Percentiles rank a stretch among this genome's conserved stretches.
Evolutionary conservation across 2,888 invertebrate genomes (phyloP).

Genomic region (Cetonia aurata): DNA sequence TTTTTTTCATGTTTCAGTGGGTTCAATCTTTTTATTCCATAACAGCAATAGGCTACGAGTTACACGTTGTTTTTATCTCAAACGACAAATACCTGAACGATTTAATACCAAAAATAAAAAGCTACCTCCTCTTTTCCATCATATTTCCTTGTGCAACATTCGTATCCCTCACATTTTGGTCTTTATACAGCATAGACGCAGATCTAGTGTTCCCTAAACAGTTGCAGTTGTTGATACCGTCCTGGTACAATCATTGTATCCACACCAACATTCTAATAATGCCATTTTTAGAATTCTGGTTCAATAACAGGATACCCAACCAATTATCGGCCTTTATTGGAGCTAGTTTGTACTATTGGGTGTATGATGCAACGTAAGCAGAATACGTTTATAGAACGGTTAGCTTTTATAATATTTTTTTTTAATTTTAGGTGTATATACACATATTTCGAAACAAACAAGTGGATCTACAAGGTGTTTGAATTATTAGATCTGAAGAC

Average conservation of each 20-base stretch:
- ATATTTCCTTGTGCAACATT: conserved; percentile 32
- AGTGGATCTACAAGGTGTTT: conserved; percentile 59
- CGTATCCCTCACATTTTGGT: conserved; percentile 56
- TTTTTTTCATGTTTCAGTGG: conserved; percentile 37
- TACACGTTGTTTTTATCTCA: conserved; percentile 30
- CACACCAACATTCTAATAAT: conserved; percentile 55
- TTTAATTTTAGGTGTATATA: conserved; percentile 52
- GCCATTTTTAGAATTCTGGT: conserved; percentile 51
- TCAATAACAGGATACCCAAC: conserved; percentile 26
- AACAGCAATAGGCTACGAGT: conserved; percentile 33
- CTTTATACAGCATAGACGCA: conserved; percentile 53
- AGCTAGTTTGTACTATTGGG: conserved; percentile 30
- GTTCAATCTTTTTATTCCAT: conserved; percentile 44
- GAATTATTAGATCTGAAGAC: conserved; percentile 53
- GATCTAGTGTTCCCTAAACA: conserved; percentile 56
- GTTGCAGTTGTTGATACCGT: conserved; percentile 51
- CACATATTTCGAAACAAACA: conserved; percentile 55
- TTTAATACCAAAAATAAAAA: conserved; percentile 20
- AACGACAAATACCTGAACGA: conserved; percentile 17
- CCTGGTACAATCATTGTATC: conserved; percentile 58
- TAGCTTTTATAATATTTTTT: not conserved
- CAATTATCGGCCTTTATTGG: conserved; percentile 21
- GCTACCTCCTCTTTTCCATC: conserved; percentile 18
- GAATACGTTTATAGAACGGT: not conserved
- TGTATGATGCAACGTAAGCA: conserved; percentile 44